Conservation (phyloP, 1,140 invertebrate genomes). For the Bombus haemorrhoidalis region DNA sequence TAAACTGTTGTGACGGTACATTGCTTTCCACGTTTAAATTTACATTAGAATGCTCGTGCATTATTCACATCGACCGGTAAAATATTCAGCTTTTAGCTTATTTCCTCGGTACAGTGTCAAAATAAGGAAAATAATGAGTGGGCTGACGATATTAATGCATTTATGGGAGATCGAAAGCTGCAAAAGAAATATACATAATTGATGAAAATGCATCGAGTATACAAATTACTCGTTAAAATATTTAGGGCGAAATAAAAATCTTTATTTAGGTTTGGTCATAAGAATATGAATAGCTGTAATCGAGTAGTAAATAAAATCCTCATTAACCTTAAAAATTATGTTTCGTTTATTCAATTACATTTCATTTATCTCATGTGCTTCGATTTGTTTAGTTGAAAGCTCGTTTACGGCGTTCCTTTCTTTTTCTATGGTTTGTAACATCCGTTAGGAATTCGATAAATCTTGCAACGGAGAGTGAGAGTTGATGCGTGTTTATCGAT, state of each 20-base stretch:
- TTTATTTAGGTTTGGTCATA: neutral
- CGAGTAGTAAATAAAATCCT: neutral
- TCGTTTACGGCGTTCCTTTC: neutral
- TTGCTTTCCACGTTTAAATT: conserved; percentile 9
- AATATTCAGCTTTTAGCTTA: neutral
- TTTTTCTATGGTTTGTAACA: neutral
- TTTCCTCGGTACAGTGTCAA: neutral
- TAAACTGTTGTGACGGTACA: neutral
- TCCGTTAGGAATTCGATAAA: neutral
- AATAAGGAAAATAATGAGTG: neutral
- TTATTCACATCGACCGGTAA: neutral
- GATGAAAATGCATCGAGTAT: too few species aligned
- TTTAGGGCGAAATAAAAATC: neutral
- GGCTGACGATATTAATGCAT: neutral
- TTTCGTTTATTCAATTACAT: neutral
- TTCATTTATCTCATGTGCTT: neutral
- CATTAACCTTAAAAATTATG: neutral
- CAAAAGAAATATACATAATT: neutral
- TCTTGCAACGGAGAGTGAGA: neutral
- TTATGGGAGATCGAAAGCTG: neutral
- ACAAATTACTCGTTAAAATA: too few species aligned
- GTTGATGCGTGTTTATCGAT: conserved; percentile 5
- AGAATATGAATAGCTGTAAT: neutral
- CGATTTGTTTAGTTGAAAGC: neutral
- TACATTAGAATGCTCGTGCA: neutral